Conservation (phyloP, 2,797 vertebrate species). For the Capromys pilorides region DNA sequence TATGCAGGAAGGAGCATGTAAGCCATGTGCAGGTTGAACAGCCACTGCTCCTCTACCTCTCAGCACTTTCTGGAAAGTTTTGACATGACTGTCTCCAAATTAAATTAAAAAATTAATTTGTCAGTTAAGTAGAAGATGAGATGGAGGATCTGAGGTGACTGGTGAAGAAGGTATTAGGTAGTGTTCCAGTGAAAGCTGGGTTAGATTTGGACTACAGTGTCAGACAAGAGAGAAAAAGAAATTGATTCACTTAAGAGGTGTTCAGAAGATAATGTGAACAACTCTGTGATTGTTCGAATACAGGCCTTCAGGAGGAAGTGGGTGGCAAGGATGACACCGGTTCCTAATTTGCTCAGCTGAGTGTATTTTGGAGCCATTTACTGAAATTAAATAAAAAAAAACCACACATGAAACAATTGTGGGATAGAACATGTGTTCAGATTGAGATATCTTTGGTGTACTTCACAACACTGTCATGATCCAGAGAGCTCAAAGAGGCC, state of each 20-base stretch:
- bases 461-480: not conserved
- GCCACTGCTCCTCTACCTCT: no score
- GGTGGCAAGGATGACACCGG: not conserved
- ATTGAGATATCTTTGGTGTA: not conserved
- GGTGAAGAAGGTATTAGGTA: not conserved
- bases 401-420: not conserved
- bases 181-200: not conserved
- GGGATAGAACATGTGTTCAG: not conserved
- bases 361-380: constrained; percentile 19
- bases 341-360: not conserved
- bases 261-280: not conserved
- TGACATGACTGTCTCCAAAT: constrained; percentile 1
- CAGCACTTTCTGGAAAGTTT: no score
- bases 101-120: constrained; percentile 38
- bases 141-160: not conserved
- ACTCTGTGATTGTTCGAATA: not conserved
- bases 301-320: not conserved
- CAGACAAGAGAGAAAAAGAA: not conserved
- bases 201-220: not conserved
- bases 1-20: no score
- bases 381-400: not conserved
- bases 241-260: not conserved
- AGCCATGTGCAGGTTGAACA: no score
- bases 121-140: not conserved
- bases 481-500: not conserved